Evolutionary conservation across 2,797 vertebrate genomes (phyloP).

Genomic region (Nannoperca obscura): DNA sequence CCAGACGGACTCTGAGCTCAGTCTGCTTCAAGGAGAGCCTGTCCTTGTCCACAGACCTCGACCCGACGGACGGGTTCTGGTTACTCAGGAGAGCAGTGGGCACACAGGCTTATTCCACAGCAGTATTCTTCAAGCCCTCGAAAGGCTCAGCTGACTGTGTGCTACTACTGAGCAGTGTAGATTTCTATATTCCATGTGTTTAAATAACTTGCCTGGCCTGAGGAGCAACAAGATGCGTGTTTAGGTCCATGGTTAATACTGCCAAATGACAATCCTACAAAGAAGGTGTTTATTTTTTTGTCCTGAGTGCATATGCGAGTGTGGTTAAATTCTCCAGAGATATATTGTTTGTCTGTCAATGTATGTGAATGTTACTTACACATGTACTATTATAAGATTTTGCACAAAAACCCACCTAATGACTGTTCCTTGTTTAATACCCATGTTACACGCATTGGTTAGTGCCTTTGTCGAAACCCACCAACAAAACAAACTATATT

Average conservation of each 20-base stretch:
- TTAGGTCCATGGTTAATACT: conserved; percentile 54
- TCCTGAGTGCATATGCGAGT: conserved; percentile 49
- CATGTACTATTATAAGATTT: conserved; percentile 61
- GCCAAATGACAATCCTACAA: conserved; percentile 64
- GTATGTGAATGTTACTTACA: conserved; percentile 73
- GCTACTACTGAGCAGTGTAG: conserved; percentile 26
- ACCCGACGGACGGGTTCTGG: conserved; percentile 82
- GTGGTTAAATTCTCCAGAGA: conserved; percentile 44
- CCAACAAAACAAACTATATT: conserved; percentile 63
- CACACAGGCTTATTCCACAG: conserved; percentile 85
- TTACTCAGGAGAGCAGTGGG: conserved; percentile 85
- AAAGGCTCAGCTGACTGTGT: conserved; percentile 82
- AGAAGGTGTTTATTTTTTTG: conserved; percentile 57
- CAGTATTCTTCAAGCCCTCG: conserved; percentile 81
- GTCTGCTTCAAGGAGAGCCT: conserved; percentile 84
- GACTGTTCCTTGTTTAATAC: conserved; percentile 70
- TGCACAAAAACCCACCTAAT: conserved; percentile 74
- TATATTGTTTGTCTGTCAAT: conserved; percentile 57
- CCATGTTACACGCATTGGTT: conserved; percentile 68
- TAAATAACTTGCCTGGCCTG: conserved; percentile 57
- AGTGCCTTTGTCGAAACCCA: conserved; percentile 81
- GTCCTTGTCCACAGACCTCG: conserved; percentile 85
- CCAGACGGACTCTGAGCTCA: conserved; percentile 84
- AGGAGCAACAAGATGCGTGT: conserved; percentile 26
- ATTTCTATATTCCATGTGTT: conserved; percentile 53